Evolutionary conservation across 2,888 invertebrate genomes (phyloP).

Genomic region (Pristionchus fissidentatus): DNA sequence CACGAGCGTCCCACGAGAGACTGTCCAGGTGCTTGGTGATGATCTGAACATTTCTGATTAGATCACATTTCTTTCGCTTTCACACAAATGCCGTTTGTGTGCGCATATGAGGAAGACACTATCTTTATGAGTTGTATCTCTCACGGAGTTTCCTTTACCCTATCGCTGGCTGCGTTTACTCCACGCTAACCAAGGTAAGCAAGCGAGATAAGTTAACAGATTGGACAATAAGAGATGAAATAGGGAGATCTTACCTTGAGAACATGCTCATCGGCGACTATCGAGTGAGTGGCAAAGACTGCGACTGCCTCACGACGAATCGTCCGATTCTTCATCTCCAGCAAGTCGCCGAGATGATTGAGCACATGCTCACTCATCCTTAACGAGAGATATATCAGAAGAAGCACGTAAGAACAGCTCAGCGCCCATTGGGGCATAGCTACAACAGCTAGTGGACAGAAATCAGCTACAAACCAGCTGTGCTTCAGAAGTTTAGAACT

Average conservation of each 20-base stretch:
- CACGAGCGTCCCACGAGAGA: constrained; percentile 68
- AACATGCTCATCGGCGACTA: constrained; percentile 59
- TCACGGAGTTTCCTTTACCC: too few relatives aligned
- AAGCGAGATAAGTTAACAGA: too few relatives aligned
- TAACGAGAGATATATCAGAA: too few relatives aligned
- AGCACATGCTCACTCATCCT: constrained; percentile 51
- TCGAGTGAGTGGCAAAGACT: constrained; percentile 64
- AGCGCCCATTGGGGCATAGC: too few relatives aligned
- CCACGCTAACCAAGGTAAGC: too few relatives aligned
- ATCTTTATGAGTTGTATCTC: too few relatives aligned
- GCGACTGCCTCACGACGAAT: constrained; percentile 69
- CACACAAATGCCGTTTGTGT: neutral
- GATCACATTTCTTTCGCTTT: constrained; percentile 4
- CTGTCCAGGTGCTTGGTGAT: constrained; percentile 58
- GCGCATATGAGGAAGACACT: too few relatives aligned
- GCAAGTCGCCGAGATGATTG: constrained; percentile 65
- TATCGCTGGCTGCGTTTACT: too few relatives aligned
- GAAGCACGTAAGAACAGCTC: too few relatives aligned
- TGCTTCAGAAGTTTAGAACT: too few relatives aligned
- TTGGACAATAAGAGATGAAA: neutral
- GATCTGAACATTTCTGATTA: constrained; percentile 49
- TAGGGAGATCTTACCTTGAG: constrained; percentile 52
- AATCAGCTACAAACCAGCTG: too few relatives aligned
- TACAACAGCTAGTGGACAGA: too few relatives aligned
- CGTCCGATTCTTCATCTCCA: constrained; percentile 70